phyloP scores from a whole-genome alignment of 2,113 vertebrate species.

The Hyperopisus bebe region DNA sequence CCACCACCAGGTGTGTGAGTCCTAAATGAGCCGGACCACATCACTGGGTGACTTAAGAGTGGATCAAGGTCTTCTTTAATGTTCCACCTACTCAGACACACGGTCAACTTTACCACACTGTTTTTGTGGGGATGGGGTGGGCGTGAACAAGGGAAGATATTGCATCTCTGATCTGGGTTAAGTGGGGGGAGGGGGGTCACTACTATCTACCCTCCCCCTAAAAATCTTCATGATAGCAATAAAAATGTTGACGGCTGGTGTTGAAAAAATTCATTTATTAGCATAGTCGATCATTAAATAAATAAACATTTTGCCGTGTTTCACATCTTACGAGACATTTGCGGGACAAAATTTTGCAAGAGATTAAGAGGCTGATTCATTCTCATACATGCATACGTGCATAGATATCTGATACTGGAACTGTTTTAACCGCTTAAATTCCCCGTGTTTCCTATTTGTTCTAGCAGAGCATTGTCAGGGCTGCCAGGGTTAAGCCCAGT shows the following conservation, averaged over 20 bases:
- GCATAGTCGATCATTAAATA: neutral
- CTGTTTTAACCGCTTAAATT: conserved; percentile 7
- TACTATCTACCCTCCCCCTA: neutral
- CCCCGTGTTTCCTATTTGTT: neutral
- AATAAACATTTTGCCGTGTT: neutral
- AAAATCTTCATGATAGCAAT: neutral
- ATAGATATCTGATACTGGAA: neutral
- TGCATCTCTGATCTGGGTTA: neutral
- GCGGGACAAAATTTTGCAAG: neutral
- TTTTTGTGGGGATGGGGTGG: neutral
- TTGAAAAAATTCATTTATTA: neutral
- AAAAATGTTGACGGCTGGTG: neutral
- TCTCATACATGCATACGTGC: neutral
- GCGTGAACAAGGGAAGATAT: neutral
- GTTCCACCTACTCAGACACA: neutral
- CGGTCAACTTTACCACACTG: neutral
- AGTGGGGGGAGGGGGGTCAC: neutral
- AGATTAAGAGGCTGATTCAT: neutral
- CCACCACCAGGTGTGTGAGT: neutral
- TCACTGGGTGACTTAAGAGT: neutral
- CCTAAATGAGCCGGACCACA: neutral
- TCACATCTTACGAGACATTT: neutral
- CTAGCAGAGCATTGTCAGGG: neutral
- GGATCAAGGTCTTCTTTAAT: neutral
- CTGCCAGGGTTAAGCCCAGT: neutral